A percentile compares a stretch with the other conserved stretches of the same genome.
Evolutionary conservation across 2,113 vertebrate species (phyloP).

Genomic region (Saccopteryx leptura): DNA sequence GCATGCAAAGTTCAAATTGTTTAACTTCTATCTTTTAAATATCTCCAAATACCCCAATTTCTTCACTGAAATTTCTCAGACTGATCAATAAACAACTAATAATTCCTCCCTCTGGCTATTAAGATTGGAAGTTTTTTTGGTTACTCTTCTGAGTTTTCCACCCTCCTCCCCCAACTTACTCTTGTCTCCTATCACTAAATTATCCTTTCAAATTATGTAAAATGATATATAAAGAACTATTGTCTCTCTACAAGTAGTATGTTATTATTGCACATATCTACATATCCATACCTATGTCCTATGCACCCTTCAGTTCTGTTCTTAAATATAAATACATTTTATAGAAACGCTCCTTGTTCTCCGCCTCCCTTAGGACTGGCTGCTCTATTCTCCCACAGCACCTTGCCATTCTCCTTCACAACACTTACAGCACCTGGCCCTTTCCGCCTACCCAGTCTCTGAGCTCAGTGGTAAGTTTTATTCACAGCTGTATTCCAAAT

Average conservation of each 20-base stretch:
- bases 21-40: slow-evolving; percentile 15
- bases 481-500: slow-evolving; percentile 60
- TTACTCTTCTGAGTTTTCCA: slow-evolving; percentile 20
- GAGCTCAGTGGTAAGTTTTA: slow-evolving; percentile 11
- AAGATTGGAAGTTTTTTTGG: background rate
- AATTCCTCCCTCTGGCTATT: slow-evolving; percentile 7
- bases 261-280: background rate
- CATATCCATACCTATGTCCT: background rate
- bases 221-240: background rate
- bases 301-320: background rate
- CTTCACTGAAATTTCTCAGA: slow-evolving; percentile 29
- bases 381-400: background rate
- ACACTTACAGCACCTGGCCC: background rate
- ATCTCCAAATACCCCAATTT: slow-evolving; percentile 27
- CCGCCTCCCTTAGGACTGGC: background rate
- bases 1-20: slow-evolving; percentile 29
- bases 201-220: background rate
- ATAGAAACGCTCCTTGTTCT: slow-evolving; percentile 1
- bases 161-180: background rate
- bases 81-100: background rate
- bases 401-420: background rate
- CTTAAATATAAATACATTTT: background rate
- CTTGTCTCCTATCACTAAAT: slow-evolving; percentile 5
- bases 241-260: slow-evolving; percentile 29
- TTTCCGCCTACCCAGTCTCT: background rate